Conservation (phyloP, 2,113 vertebrate species). For the Otolemur garnettii region DNA sequence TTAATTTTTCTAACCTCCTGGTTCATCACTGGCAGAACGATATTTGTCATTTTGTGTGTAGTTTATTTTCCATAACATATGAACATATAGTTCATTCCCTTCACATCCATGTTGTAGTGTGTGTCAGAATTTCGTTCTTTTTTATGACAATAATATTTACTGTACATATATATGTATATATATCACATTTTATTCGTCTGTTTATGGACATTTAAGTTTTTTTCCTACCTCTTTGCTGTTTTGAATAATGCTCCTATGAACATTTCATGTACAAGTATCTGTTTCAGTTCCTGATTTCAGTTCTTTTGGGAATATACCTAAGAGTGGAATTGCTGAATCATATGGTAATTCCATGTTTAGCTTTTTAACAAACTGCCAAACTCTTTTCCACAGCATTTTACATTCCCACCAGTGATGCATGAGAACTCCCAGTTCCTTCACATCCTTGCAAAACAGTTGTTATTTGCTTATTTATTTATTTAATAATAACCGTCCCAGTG, state of each 20-base stretch:
- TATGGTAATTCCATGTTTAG: constrained; percentile 14
- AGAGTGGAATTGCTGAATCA: background rate
- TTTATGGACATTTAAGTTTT: background rate
- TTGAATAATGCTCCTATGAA: background rate
- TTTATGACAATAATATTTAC: background rate
- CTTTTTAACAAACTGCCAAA: constrained; percentile 1
- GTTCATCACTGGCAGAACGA: too few species aligned
- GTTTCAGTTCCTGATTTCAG: background rate
- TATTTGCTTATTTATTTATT: background rate
- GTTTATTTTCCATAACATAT: background rate
- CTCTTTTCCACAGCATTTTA: background rate
- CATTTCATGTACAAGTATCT: background rate
- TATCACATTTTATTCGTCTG: background rate
- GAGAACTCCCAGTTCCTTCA: background rate
- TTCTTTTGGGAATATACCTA: background rate
- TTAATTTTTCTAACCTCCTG: too few species aligned
- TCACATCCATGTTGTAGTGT: background rate
- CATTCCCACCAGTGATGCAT: background rate
- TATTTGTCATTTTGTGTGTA: background rate
- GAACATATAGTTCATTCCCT: too few species aligned
- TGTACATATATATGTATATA: background rate
- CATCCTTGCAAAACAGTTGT: background rate
- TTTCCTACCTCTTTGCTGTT: background rate
- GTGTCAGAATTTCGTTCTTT: background rate
- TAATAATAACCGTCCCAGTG: background rate